These are phyloP conservation scores for Dolichoris vasculosae DNA, from an alignment of 1,140 invertebrate species.

Conservation along the genomic window DNA sequence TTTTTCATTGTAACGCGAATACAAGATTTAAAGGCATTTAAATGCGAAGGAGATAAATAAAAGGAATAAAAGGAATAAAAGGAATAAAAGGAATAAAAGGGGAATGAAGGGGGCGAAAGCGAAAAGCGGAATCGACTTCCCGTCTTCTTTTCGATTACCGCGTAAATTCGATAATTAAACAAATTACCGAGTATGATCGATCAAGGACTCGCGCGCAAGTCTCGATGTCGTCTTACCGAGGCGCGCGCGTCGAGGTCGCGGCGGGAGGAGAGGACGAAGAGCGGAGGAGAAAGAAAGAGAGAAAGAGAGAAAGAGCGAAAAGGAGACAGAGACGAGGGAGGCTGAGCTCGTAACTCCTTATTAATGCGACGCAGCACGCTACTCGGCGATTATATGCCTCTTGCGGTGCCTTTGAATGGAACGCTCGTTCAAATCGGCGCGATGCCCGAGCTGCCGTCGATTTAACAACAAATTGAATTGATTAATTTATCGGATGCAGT, in stretches of 20 bases:
- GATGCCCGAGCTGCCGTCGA: constrained; percentile 42
- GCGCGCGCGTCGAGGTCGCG: not conserved
- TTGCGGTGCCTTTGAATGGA: constrained; percentile 61
- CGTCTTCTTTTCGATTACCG: not conserved
- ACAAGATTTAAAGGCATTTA: not conserved
- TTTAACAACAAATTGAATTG: constrained; percentile 50
- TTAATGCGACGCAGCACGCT: constrained; percentile 59
- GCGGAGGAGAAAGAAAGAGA: not conserved
- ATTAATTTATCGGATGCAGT: constrained; percentile 45
- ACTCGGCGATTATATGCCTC: constrained; percentile 57
- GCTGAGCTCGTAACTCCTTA: constrained; percentile 56
- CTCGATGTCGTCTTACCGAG: constrained; percentile 45
- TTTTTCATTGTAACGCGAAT: not conserved
- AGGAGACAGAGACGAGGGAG: not conserved
- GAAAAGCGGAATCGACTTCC: not conserved
- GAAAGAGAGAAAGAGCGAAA: not conserved
- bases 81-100: not conserved
- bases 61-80: too few relatives aligned
- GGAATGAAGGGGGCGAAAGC: too few relatives aligned
- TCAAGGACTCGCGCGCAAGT: constrained; percentile 45
- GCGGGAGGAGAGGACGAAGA: not conserved
- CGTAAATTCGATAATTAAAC: constrained; percentile 50
- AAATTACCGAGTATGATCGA: constrained; percentile 58
- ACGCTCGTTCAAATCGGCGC: constrained; percentile 57
- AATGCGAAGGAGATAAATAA: too few relatives aligned